Evolutionary conservation across 2,888 invertebrate genomes (phyloP), one percentile per base, ranked within the genome.

Genomic region (Micoletzkya japonica): DNA sequence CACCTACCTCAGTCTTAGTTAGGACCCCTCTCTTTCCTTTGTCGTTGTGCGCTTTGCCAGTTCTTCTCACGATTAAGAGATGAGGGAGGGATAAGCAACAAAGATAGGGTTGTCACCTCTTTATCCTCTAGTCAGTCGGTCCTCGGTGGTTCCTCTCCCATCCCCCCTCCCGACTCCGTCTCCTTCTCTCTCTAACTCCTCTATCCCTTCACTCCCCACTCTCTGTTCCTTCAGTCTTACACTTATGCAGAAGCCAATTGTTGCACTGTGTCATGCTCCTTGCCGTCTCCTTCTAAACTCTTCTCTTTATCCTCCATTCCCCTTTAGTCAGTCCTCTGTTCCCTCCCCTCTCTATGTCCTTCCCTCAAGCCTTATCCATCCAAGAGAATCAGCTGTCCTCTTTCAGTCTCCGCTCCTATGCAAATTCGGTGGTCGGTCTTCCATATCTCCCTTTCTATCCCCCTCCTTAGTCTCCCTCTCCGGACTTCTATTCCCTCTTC

Each of bases 351-450:
- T 61, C 39, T 34, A 32, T 61, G 44, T 61, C 39, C 39, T 26
- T 39, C 44, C n/a, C n/a, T n/a, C n/a, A n/a, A n/a, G n/a, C n/a
- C 61, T 61, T 61, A 61, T 61, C 61, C 61, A 32, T 24, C 7
- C n/a, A 24, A 10, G 20, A 30, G 44, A 61, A 61, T 61, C 61
- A 61, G 61, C 49, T 59, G 59, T 49, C 61, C 30, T 24, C 58
- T 24, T 56, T 10, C 57, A 17, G 36, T 59, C 59, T 59, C 57
- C 20, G 39, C 61, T 30, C 39, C 39, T 61, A 61, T 61, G 61
- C 61, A 61, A 61, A 61, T 61, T 61, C n/a, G 28, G 58, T 26
- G 24, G 56, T 17, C 2, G 30, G 52, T 20, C 52, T 52, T 20
- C 26, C 10, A 24, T 52, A 52, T 2, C 28, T 26, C 54, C 54